phyloP scores from a whole-genome alignment of 2,888 invertebrate genomes.

The Maniola hyperantus region DNA sequence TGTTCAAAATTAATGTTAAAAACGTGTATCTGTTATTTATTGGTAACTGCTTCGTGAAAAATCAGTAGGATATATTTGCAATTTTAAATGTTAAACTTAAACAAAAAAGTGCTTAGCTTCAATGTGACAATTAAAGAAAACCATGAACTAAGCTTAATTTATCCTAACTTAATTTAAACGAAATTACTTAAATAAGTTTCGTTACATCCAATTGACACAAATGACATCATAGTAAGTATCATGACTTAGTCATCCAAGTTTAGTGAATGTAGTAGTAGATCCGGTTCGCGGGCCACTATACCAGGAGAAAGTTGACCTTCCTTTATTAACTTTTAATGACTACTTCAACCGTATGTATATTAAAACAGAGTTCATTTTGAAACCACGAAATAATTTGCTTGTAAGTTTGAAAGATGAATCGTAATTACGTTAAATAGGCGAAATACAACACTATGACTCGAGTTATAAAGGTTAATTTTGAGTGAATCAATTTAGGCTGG shows the following conservation, averaged over 20 bases:
- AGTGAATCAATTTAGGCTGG: conserved; percentile 28
- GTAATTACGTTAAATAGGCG: not conserved
- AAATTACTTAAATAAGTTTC: not conserved
- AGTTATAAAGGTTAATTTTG: conserved; percentile 25
- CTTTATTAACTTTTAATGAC: conserved; percentile 21
- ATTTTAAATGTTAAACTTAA: too few relatives aligned
- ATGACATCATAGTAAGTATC: conserved; percentile 35
- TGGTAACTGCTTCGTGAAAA: too few relatives aligned
- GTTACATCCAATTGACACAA: not conserved
- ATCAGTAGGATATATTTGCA: too few relatives aligned
- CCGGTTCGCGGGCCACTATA: conserved; percentile 48
- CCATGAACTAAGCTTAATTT: too few relatives aligned
- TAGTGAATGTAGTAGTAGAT: conserved; percentile 45
- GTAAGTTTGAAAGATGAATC: not conserved
- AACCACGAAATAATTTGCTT: not conserved
- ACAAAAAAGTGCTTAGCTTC: too few relatives aligned
- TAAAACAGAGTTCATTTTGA: conserved; percentile 18
- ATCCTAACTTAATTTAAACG: too few relatives aligned
- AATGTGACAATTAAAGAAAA: too few relatives aligned
- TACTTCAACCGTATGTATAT: conserved; percentile 14
- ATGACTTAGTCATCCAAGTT: conserved; percentile 37
- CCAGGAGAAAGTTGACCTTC: conserved; percentile 50
- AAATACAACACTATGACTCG: not conserved
- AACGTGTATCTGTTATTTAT: too few relatives aligned
- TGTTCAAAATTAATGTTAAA: too few relatives aligned